Base-by-base conservation (phyloP, 2,888 invertebrate species). In the Erebia ligea region DNA sequence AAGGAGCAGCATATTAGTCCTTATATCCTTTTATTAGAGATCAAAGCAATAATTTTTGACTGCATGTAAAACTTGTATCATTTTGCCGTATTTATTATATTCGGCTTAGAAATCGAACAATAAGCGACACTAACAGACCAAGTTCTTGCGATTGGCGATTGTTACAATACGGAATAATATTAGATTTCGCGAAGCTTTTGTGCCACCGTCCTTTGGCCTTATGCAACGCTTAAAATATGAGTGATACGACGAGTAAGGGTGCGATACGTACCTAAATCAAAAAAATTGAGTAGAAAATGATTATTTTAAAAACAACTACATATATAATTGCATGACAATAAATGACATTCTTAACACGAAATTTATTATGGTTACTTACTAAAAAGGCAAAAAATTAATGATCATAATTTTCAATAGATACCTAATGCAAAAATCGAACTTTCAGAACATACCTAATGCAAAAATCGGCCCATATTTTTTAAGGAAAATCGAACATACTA, bases 61-160 rank as follows among this genome's bases (percentile, higher is more conserved):
- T 63, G 61, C 34, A 71, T 69, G 58, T 70, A 45, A 50, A 54
- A 66, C 25, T 62, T 71, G 71, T 72, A 69, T 73, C 69, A 74
- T 73, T 77, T 75, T 75, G 75, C 70, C 61, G 69, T 73, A 73
- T 76, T 76, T 77, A 77, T 77, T 78, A 73, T 75, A 75, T 72
- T 74, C 71, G 74, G 77, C 76, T 79, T 80, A 82, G 83, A 82
- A 84, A 85, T 85, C 80, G 82, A 81, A 86, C 84, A 86, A 87
- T 85, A 75, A 75, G 78, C 79, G 82, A 82, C 82, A 80, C 80
- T 82, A 84, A 84, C 84, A 80, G 84, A 81, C 80, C 77, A 86
- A 87, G 81, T 87, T 86, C 81, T 83, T 80, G 80, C 83, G 84
- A 87, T 86, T 86, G 87, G 86, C 86, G 85, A 86, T 85, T 84